These are phyloP conservation scores for Callosobruchus maculatus DNA, from an alignment of 2,888 invertebrate genomes.

Conservation along the genomic window DNA sequence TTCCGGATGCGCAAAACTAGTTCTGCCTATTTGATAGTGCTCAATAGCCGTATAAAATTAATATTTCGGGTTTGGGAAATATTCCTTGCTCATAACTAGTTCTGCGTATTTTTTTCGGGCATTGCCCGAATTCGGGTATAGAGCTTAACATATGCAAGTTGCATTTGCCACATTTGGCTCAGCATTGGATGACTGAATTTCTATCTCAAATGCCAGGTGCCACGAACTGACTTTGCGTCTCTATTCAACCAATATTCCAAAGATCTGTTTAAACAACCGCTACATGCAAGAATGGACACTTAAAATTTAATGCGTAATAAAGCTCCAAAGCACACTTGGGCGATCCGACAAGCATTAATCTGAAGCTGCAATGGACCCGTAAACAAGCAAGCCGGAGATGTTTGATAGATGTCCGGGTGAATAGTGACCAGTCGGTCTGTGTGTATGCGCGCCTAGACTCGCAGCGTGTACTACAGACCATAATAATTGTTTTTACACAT, in stretches of 20 bases:
- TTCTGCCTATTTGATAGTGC: no score
- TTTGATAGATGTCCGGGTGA: constrained; percentile 24
- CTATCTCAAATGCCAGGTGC: no score
- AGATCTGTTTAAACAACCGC: constrained; percentile 19
- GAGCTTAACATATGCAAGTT: no score
- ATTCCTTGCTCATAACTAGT: no score
- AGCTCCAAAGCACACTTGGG: constrained; percentile 5
- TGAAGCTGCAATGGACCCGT: neutral
- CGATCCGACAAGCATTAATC: constrained; percentile 4
- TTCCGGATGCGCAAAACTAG: no score
- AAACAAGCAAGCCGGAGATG: constrained; percentile 16
- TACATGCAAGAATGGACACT: constrained; percentile 5
- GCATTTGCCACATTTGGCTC: no score
- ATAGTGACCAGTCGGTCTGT: constrained; percentile 11
- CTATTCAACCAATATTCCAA: neutral
- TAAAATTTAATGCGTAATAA: neutral
- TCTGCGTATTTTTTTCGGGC: no score
- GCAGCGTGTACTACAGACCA: constrained; percentile 32
- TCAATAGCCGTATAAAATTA: no score
- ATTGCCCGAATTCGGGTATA: no score
- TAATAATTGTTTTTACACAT: constrained; percentile 40
- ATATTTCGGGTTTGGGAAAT: no score
- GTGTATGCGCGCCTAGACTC: constrained; percentile 24
- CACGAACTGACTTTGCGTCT: no score
- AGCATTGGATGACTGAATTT: no score